phyloP scores from a whole-genome alignment of 1,140 invertebrate genomes.

The Callitettix versicolor region DNA sequence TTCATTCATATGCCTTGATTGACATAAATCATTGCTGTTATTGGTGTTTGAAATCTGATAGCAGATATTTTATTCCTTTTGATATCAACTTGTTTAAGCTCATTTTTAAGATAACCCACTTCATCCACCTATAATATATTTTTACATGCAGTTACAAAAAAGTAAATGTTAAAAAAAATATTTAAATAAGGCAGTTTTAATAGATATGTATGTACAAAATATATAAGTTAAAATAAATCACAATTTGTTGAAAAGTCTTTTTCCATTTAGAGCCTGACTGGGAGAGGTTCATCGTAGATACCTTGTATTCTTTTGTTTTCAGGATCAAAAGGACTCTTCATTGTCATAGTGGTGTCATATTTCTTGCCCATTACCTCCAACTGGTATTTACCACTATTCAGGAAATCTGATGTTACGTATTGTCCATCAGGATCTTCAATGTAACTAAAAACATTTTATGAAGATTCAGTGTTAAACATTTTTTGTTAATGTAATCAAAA shows the following conservation, averaged over 20 bases:
- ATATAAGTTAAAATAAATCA: neutral
- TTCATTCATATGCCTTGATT: no score
- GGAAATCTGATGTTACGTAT: conserved; percentile 50
- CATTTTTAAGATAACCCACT: no score
- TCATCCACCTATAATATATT: no score
- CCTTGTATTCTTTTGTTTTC: conserved; percentile 42
- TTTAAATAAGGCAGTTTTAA: neutral
- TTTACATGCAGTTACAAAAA: no score
- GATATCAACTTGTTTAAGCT: no score
- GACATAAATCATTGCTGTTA: no score
- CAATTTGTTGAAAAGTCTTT: neutral
- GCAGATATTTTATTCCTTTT: no score
- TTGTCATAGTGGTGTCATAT: conserved; percentile 54
- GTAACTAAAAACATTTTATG: conserved; percentile 32
- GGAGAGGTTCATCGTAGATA: conserved; percentile 21
- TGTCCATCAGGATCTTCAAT: conserved; percentile 41
- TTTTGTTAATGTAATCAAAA: neutral
- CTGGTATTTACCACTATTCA: conserved; percentile 61
- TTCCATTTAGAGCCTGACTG: conserved; percentile 16
- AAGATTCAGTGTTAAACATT: no score
- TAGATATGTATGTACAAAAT: conserved; percentile 11
- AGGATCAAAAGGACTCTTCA: conserved; percentile 71
- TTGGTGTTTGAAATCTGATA: no score
- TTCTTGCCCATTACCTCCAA: conserved; percentile 66
- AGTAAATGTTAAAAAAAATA: no score